Percentiles rank a stretch among this genome's conserved stretches.
These are phyloP conservation scores for Aldrovandia affinis DNA, from an alignment of 2,797 vertebrate genomes.

Conservation along the genomic window DNA sequence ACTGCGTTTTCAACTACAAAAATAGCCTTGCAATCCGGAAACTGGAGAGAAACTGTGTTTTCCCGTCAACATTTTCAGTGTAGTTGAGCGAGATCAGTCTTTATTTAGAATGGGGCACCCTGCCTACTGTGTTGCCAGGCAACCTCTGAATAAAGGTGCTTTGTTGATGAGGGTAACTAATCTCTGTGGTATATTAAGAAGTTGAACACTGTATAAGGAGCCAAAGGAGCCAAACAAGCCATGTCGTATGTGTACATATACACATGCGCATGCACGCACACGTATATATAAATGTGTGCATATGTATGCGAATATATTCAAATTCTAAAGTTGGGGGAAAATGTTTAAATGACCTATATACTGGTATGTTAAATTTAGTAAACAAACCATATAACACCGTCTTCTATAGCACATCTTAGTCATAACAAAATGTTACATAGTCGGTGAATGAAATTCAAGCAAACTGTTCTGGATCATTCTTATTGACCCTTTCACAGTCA, in stretches of 20 bases:
- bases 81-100: background rate
- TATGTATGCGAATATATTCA: background rate
- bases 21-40: background rate
- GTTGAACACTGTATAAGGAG: background rate
- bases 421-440: too few relatives aligned
- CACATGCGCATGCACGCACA: too few relatives aligned
- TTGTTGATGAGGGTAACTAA: background rate
- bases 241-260: background rate
- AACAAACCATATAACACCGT: too few relatives aligned
- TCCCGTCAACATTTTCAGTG: background rate
- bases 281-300: background rate
- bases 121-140: constrained; percentile 1
- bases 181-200: constrained; percentile 5
- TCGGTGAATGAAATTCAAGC: too few relatives aligned
- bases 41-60: background rate
- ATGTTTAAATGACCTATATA: background rate
- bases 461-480: too few relatives aligned
- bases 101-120: background rate
- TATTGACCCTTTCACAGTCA: too few relatives aligned
- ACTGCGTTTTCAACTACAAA: background rate
- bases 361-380: too few relatives aligned
- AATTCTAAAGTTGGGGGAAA: background rate
- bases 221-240: background rate
- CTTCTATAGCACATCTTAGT: background rate
- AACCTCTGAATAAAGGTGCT: background rate